A percentile compares a stretch with the other conserved stretches of the same genome.
phyloP scores from a whole-genome alignment of 2,888 invertebrate genomes.

The Prenolepis imparis region DNA sequence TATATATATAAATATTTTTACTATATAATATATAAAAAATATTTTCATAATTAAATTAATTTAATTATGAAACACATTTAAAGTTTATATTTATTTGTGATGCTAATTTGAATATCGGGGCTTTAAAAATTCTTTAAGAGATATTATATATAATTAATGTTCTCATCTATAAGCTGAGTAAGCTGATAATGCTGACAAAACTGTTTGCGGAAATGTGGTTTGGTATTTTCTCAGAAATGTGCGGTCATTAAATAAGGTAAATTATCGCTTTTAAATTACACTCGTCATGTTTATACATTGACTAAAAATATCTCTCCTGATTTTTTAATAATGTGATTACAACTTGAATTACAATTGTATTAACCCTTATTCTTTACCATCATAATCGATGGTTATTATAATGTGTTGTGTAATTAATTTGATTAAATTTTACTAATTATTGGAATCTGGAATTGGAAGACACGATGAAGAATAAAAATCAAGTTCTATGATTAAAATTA shows the following conservation, averaged over 20 bases:
- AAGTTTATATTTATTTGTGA: neutral
- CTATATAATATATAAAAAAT: neutral
- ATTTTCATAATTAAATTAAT: neutral
- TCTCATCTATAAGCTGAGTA: conserved; percentile 8
- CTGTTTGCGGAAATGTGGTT: neutral
- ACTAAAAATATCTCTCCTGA: neutral
- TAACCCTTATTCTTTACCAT: neutral
- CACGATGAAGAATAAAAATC: neutral
- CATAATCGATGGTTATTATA: neutral
- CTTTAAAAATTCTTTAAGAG: too few relatives aligned
- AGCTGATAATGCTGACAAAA: conserved; percentile 15
- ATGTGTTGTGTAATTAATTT: neutral
- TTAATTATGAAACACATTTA: neutral
- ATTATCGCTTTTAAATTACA: neutral
- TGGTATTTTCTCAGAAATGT: neutral
- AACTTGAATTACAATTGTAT: neutral
- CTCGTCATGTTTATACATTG: neutral
- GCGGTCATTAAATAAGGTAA: neutral
- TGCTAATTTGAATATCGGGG: neutral
- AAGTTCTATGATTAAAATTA: neutral
- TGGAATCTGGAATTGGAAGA: neutral
- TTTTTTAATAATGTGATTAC: neutral
- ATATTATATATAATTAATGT: neutral
- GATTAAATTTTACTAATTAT: neutral
- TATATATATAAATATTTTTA: neutral